A percentile compares a stretch with the other conserved stretches of the same genome.
Conservation (phyloP, 2,797 vertebrate species). For the Balearica regulorum region DNA sequence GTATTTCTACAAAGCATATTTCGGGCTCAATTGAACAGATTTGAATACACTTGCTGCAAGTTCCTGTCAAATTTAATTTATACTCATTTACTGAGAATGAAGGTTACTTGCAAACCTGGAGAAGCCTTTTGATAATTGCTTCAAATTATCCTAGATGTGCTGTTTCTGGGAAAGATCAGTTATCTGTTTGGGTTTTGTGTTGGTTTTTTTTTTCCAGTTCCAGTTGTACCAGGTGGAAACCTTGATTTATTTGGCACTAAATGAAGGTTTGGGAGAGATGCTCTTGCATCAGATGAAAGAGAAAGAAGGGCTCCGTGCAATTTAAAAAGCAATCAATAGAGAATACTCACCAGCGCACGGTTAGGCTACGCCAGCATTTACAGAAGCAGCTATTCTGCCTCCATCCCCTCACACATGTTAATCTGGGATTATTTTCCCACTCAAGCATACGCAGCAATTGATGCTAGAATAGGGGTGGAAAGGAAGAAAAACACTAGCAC, state of each 20-base stretch:
- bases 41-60: conserved; percentile 57
- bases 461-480: not conserved
- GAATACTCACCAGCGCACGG: not conserved
- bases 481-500: not conserved
- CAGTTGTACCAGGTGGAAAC: not conserved
- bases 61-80: conserved; percentile 52
- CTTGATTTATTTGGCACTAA: not conserved
- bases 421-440: not conserved
- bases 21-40: conserved; percentile 60
- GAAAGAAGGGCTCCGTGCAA: not conserved
- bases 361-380: not conserved
- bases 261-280: not conserved
- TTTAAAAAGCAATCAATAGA: not conserved
- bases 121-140: conserved; percentile 7
- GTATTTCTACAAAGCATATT: conserved; percentile 50
- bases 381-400: not conserved
- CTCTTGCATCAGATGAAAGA: not conserved
- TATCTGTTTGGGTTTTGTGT: too few relatives aligned
- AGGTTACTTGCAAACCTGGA: conserved; percentile 45
- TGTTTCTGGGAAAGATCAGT: not conserved
- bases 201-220: not conserved
- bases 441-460: not conserved
- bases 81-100: not conserved
- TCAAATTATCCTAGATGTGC: not conserved
- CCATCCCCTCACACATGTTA: not conserved